Evolutionary conservation across 2,888 invertebrate species (phyloP).

Genomic region (Trichogramma dendrolimi): DNA sequence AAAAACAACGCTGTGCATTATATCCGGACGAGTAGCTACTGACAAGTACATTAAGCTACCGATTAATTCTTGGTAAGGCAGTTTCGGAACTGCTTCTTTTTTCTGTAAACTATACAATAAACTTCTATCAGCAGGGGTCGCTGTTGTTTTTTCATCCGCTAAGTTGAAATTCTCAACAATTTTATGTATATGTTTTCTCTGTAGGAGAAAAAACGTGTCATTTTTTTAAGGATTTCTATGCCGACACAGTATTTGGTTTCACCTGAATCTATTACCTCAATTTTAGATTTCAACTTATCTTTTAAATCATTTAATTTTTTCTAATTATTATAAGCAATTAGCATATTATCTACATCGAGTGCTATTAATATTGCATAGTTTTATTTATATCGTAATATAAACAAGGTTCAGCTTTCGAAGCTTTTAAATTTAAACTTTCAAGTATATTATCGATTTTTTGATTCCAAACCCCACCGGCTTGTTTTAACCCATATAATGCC

Average conservation of each 20-base stretch:
- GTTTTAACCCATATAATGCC: conserved; percentile 1
- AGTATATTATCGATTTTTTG: neutral
- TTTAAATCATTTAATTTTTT: neutral
- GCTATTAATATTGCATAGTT: too few species aligned
- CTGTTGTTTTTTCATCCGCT: conserved; percentile 1
- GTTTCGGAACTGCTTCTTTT: neutral
- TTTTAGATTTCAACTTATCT: conserved; percentile 4
- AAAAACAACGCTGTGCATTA: conserved; percentile 1
- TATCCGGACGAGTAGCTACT: neutral
- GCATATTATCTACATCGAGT: too few species aligned
- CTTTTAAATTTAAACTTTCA: neutral
- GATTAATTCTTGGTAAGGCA: conserved; percentile 6
- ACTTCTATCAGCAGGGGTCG: conserved; percentile 6
- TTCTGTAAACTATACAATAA: conserved; percentile 3
- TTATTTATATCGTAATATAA: too few species aligned
- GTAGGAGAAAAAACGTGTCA: conserved; percentile 2
- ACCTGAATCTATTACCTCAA: conserved; percentile 13
- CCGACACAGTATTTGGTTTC: conserved; percentile 11
- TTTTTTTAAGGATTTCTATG: conserved; percentile 11
- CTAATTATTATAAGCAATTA: too few species aligned
- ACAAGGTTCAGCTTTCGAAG: too few species aligned
- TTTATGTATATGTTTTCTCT: conserved; percentile 8
- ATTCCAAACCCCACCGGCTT: conserved; percentile 2
- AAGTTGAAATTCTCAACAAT: conserved; percentile 18
- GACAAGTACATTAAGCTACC: conserved; percentile 7